phyloP scores from a whole-genome alignment of 2,113 vertebrate genomes.

The Irena cyanogastra region DNA sequence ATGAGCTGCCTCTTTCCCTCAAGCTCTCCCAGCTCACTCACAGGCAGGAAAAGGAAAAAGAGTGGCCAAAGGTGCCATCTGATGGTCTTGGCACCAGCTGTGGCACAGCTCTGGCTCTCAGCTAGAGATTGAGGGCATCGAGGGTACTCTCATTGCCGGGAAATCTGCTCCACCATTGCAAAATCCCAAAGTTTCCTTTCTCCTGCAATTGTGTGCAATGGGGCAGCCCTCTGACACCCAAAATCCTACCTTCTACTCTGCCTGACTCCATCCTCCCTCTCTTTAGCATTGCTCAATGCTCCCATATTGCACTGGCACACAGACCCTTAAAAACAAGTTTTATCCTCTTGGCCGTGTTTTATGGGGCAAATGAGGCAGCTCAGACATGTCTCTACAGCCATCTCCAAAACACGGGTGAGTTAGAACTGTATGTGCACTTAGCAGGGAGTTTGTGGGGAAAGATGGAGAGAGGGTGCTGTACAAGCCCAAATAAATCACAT shows the following conservation, averaged over 20 bases:
- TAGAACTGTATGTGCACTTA: not conserved
- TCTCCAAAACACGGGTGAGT: not conserved
- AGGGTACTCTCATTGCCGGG: accelerated
- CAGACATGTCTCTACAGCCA: not conserved
- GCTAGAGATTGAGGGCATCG: not conserved
- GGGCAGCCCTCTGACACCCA: not conserved
- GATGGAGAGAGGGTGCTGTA: not conserved
- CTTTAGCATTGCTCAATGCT: not conserved
- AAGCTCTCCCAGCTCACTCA: not conserved
- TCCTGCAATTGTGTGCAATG: not conserved
- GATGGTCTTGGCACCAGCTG: not conserved
- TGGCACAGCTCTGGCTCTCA: not conserved
- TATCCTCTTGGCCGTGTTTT: not conserved
- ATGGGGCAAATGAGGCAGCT: not conserved
- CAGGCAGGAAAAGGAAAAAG: not conserved
- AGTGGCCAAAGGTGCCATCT: not conserved
- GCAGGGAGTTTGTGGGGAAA: not conserved
- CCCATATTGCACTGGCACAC: no score
- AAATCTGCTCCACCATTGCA: not conserved
- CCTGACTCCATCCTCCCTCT: not conserved
- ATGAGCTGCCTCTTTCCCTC: not conserved
- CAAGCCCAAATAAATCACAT: not conserved
- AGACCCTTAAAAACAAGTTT: not conserved
- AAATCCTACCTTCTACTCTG: not conserved
- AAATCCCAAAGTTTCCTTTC: not conserved